Evolutionary conservation across 2,797 vertebrate species (phyloP).

Genomic region (Epinephelus malabaricus): DNA sequence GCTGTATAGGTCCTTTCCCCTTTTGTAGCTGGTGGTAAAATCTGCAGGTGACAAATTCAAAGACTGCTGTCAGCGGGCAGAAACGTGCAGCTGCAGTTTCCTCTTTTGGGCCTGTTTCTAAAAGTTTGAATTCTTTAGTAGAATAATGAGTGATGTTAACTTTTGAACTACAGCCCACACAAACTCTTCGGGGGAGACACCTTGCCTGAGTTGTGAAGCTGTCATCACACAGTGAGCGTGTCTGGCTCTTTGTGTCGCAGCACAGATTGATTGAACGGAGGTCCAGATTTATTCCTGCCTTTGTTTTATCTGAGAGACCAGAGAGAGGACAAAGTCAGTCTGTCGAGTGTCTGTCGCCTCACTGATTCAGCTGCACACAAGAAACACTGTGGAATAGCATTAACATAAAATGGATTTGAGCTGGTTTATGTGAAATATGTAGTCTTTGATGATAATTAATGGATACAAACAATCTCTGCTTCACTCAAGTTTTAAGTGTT

Average conservation of each 20-base stretch:
- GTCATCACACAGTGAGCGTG: constrained; percentile 11
- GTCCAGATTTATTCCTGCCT: constrained; percentile 44
- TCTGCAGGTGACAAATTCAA: constrained; percentile 41
- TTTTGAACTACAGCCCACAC: constrained; percentile 19
- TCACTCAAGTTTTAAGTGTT: neutral
- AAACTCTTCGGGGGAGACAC: neutral
- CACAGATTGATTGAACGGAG: constrained; percentile 37
- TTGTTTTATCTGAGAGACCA: constrained; percentile 36
- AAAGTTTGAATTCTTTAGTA: constrained; percentile 9
- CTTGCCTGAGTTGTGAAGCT: constrained; percentile 30
- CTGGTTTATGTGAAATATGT: constrained; percentile 4
- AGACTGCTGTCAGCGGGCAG: constrained; percentile 22
- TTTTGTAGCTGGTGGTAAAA: constrained; percentile 34
- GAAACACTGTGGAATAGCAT: neutral
- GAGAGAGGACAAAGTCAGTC: constrained; percentile 10
- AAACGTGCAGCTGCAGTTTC: neutral
- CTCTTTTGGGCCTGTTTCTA: constrained; percentile 13
- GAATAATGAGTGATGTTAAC: constrained; percentile 35
- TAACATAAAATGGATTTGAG: neutral
- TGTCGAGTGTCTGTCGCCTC: constrained; percentile 17
- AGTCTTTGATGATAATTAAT: neutral
- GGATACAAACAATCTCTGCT: neutral
- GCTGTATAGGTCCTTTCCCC: constrained; percentile 32
- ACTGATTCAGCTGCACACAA: neutral
- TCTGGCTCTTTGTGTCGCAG: constrained; percentile 39